Conservation (phyloP, 2,797 vertebrate species). For the Gymnoscopelus microlampas region DNA sequence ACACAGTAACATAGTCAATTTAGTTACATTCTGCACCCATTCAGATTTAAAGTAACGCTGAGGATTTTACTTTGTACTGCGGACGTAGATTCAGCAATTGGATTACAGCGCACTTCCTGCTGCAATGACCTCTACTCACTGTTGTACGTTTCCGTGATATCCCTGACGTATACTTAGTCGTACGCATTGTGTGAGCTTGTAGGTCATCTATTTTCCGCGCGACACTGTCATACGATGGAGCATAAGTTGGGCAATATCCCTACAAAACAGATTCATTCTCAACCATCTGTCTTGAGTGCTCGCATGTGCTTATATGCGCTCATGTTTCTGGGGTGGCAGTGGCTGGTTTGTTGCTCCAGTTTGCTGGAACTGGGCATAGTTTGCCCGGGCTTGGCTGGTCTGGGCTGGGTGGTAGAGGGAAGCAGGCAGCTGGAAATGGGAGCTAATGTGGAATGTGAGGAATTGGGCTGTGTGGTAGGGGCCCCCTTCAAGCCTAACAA, state of each 20-base stretch:
- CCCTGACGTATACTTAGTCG: too few species aligned
- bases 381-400: conserved; percentile 59
- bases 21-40: too few species aligned
- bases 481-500: conserved; percentile 88
- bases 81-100: too few species aligned
- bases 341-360: conserved; percentile 18
- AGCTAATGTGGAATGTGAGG: conserved; percentile 87
- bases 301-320: conserved; percentile 7
- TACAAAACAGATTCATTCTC: background rate
- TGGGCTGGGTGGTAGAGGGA: conserved; percentile 68
- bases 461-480: conserved; percentile 85
- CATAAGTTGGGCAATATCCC: background rate
- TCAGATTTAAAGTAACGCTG: too few species aligned
- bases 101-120: too few species aligned
- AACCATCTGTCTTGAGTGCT: conserved; percentile 22
- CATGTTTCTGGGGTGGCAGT: conserved; percentile 13
- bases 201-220: too few species aligned
- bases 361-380: conserved; percentile 38
- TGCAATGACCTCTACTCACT: too few species aligned
- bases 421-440: conserved; percentile 83
- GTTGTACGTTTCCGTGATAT: too few species aligned
- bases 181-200: too few species aligned
- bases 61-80: too few species aligned
- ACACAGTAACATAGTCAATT: too few species aligned
- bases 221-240: too few species aligned